These are phyloP conservation scores for Dysmachus trigonus DNA, from an alignment of 2,888 invertebrate genomes.

Conservation along the genomic window DNA sequence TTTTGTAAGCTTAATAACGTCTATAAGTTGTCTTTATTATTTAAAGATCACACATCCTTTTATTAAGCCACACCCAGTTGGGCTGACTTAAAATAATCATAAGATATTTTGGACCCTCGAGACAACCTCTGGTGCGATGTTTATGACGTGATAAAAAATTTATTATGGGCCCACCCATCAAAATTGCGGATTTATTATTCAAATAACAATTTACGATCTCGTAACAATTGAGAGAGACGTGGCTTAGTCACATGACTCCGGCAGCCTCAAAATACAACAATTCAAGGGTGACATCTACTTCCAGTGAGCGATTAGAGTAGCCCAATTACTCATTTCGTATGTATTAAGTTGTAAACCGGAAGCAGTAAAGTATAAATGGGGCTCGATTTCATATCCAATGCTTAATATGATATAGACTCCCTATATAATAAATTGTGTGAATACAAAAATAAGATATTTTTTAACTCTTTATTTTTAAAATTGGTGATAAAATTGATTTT, in stretches of 20 bases:
- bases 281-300: neutral
- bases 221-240: constrained; percentile 9
- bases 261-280: neutral
- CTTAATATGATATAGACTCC: neutral
- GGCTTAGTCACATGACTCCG: neutral
- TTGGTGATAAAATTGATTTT: neutral
- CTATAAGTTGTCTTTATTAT: neutral
- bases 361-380: neutral
- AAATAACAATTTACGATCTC: constrained; percentile 39
- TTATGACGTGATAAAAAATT: constrained; percentile 28
- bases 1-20: neutral
- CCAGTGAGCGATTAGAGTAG: neutral
- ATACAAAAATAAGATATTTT: neutral
- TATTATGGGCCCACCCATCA: constrained; percentile 15
- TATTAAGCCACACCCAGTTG: neutral
- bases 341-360: constrained; percentile 12
- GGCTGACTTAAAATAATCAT: neutral
- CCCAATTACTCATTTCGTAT: constrained; percentile 11
- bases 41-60: neutral
- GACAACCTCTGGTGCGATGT: neutral
- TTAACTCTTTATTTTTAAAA: neutral
- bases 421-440: neutral
- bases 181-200: constrained; percentile 37
- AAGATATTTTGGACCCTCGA: neutral
- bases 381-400: neutral